Evolutionary conservation across 1,140 invertebrate genomes (phyloP).

Genomic region (Conus betulinus): DNA sequence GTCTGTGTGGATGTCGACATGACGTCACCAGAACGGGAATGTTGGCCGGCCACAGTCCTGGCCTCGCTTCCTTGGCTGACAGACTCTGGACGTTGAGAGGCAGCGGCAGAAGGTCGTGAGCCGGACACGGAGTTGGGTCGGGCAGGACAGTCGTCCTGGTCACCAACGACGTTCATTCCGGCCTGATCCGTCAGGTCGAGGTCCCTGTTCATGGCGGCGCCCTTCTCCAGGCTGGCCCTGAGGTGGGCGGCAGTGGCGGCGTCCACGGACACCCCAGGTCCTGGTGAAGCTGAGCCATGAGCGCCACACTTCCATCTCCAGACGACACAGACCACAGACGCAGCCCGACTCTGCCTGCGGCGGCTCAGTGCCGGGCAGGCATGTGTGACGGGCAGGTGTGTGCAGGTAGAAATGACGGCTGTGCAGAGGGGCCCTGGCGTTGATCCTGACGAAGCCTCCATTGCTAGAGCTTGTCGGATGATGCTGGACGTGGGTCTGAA

Average conservation of each 20-base stretch:
- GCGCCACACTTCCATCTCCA: slow-evolving; percentile 59
- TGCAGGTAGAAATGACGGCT: slow-evolving; percentile 58
- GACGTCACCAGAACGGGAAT: too few species aligned
- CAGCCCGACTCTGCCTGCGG: slow-evolving; percentile 44
- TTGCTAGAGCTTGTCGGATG: not conserved
- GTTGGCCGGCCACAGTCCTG: not conserved
- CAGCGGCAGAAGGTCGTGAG: not conserved
- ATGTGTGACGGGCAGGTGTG: slow-evolving; percentile 49
- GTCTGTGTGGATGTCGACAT: not conserved
- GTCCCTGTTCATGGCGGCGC: not conserved
- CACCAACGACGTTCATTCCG: not conserved
- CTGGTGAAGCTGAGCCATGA: slow-evolving; percentile 40
- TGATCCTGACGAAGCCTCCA: slow-evolving; percentile 53
- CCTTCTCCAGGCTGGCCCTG: not conserved
- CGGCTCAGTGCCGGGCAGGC: slow-evolving; percentile 9
- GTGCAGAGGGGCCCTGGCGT: slow-evolving; percentile 52
- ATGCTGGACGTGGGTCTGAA: not conserved
- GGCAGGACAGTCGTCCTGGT: not conserved
- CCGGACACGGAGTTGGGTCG: not conserved
- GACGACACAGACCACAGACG: slow-evolving; percentile 57
- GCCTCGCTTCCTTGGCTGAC: not conserved
- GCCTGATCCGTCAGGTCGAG: not conserved
- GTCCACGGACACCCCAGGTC: slow-evolving; percentile 8
- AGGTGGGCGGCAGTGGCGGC: not conserved
- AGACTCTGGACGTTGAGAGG: not conserved